Evolutionary conservation across 2,888 invertebrate genomes (phyloP).

Genomic region (Melanophora roralis): DNA sequence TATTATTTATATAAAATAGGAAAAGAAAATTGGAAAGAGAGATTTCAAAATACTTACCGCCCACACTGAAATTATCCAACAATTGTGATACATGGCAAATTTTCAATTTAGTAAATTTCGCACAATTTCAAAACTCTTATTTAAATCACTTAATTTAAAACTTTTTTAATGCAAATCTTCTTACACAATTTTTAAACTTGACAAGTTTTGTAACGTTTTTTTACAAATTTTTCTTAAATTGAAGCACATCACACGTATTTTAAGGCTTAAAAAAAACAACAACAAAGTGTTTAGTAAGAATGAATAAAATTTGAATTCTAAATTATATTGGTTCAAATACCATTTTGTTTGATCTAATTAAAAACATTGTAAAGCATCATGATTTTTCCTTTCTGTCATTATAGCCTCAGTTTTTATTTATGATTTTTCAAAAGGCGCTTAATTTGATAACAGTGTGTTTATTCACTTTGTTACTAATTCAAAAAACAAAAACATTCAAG

Average conservation of each 20-base stretch:
- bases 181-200: background rate
- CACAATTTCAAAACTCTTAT: background rate
- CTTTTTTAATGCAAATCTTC: background rate
- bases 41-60: constrained; percentile 54
- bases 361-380: constrained; percentile 11
- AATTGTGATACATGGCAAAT: constrained; percentile 46
- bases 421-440: constrained; percentile 21
- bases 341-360: background rate
- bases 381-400: constrained; percentile 13
- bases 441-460: constrained; percentile 52
- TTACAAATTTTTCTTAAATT: background rate
- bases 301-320: constrained; percentile 6
- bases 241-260: background rate
- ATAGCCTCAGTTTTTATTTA: background rate
- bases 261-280: background rate
- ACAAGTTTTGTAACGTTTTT: background rate
- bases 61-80: constrained; percentile 52
- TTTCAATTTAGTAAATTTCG: background rate
- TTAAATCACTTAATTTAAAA: background rate
- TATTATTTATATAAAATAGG: background rate
- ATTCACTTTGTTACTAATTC: constrained; percentile 44
- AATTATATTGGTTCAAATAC: constrained; percentile 10
- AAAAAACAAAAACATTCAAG: constrained; percentile 23
- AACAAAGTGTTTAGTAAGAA: constrained; percentile 23
- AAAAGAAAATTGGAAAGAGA: constrained; percentile 17